These are phyloP conservation scores for Tenthredo scrophulariae DNA, from an alignment of 2,888 invertebrate species.

Conservation along the genomic window DNA sequence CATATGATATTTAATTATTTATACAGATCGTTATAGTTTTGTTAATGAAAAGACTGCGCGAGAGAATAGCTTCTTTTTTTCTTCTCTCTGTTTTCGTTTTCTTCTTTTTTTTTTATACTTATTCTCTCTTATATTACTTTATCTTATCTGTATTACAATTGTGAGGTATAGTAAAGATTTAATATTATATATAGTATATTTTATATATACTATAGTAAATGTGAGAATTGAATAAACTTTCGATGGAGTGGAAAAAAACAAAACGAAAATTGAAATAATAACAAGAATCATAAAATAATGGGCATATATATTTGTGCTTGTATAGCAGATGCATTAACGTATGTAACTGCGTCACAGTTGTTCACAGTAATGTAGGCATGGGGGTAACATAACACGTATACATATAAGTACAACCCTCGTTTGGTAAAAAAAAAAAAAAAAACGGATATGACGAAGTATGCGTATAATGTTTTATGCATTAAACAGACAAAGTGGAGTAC, in stretches of 20 bases:
- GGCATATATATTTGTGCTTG: not conserved
- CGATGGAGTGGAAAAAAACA: not conserved
- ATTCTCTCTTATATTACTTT: not conserved
- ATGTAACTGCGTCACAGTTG: not conserved
- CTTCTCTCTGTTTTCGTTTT: not conserved
- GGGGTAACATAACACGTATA: not conserved
- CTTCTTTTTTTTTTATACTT: not conserved
- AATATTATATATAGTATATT: too few relatives aligned
- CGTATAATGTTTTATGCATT: conserved; percentile 45
- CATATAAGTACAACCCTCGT: conserved; percentile 20
- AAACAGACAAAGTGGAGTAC: conserved; percentile 20
- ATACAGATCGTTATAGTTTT: conserved; percentile 2
- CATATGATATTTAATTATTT: too few relatives aligned
- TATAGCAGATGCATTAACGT: conserved; percentile 8
- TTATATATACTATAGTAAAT: not conserved
- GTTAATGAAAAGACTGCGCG: not conserved
- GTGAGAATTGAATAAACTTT: not conserved
- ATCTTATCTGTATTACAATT: not conserved
- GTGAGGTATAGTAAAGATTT: too few relatives aligned
- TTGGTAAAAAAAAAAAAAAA: conserved; percentile 7
- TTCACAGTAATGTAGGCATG: not conserved
- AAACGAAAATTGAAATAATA: conserved; percentile 3
- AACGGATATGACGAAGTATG: conserved; percentile 17
- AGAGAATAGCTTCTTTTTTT: not conserved
- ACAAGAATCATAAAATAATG: not conserved